Evolutionary conservation across 2,113 vertebrate genomes (phyloP), one percentile per base, ranked within the genome.

Genomic region (Empidonax traillii): DNA sequence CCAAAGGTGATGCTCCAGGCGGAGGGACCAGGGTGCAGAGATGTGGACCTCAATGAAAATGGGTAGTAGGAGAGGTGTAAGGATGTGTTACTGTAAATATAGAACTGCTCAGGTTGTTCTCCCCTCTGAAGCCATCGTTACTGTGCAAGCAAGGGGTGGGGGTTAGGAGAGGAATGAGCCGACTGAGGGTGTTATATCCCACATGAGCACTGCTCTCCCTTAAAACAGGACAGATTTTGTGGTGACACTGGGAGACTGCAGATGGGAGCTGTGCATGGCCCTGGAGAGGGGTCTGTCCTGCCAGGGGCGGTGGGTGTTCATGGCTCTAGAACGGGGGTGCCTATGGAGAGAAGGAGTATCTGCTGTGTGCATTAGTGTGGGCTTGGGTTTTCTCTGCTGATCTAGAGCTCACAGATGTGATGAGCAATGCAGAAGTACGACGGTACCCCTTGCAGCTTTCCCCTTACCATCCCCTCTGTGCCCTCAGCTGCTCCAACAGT

Each of bases 321-420:
- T 39, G 44, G n/a, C 11, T 56, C 10, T 8, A 5, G 27, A 17
- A n/a, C 16, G 2, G 6, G 12, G 5, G 4, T 47, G 33, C 6
- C 23, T 17, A 0, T 0, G 1, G 51, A 52, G 55, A 31, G 14
- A 4, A 1, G 14, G 16, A 68, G 31, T n/a, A 23, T 71, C 17
- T 17, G 41, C 43, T 1, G 0, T 10, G 27, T 37, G 31, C 4
- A 3, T 18, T 44, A 33, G 18, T 0, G 2, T 7, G 19, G n/a
- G 0, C 5, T 6, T 6, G 47, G 6, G 10, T 61, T 68, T 78
- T 24, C 41, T 53, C 39, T 87, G 27, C 69, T 30, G 13, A 17
- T n/a, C 21, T 8, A 4, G 18, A 51, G 49, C 61, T 75, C 47
- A 8, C 0, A 0, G 46, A 6, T 18, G 18, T 4, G 23, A 37